Conservation (phyloP, 2,113 vertebrate species). For the Mesitornis unicolor region DNA sequence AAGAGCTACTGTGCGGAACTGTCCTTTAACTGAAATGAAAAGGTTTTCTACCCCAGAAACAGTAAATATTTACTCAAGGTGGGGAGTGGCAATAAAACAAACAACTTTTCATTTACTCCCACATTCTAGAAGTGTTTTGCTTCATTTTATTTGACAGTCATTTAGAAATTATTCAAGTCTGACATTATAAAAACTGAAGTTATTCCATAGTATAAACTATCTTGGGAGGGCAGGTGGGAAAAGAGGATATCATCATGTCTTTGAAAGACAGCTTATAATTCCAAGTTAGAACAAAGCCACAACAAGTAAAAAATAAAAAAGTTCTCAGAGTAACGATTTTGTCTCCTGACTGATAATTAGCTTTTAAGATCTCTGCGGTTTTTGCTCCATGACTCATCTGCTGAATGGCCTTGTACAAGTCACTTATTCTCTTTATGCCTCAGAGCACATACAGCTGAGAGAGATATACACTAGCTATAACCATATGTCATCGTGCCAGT, state of each 20-base stretch:
- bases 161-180: not conserved
- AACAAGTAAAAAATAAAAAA: not conserved
- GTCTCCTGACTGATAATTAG: not conserved
- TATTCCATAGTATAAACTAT: not conserved
- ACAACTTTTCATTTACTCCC: not conserved
- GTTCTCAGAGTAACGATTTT: not conserved
- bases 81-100: not conserved
- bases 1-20: not conserved
- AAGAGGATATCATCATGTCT: not conserved
- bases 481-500: conserved; percentile 7
- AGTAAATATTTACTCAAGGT: not conserved
- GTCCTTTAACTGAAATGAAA: not conserved
- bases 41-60: no score
- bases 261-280: not conserved
- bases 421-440: conserved; percentile 31
- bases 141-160: not conserved
- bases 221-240: not conserved
- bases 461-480: not conserved
- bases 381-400: conserved; percentile 7
- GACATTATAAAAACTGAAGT: not conserved
- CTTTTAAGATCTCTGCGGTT: not conserved
- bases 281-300: not conserved
- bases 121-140: not conserved
- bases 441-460: conserved; percentile 7
- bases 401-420: conserved; percentile 27